Percentiles rank a stretch among this genome's conserved stretches.
Evolutionary conservation across 2,888 invertebrate species (phyloP).

Genomic region (Clepsis dumicolana): DNA sequence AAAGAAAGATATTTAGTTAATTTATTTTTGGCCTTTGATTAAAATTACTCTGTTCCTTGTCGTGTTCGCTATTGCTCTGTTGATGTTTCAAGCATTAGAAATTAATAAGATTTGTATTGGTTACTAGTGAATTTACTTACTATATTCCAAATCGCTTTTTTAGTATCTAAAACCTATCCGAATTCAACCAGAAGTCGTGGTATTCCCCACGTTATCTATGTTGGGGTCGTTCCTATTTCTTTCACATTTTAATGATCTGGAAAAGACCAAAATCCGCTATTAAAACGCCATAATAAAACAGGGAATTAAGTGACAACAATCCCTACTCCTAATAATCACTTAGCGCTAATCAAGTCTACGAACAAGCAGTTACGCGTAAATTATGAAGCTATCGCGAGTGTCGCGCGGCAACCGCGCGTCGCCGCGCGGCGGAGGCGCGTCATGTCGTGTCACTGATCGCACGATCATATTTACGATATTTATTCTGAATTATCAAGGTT

Average conservation of each 20-base stretch:
- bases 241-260: background rate
- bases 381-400: constrained; percentile 10
- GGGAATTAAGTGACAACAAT: background rate
- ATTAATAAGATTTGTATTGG: background rate
- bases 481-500: constrained; percentile 7
- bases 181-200: background rate
- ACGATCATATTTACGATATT: constrained; percentile 32
- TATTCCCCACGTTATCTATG: background rate
- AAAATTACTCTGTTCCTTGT: too few relatives aligned
- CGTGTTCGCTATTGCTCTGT: too few relatives aligned
- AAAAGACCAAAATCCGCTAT: too few relatives aligned
- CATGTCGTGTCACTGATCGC: constrained; percentile 19
- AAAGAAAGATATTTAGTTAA: too few relatives aligned
- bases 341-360: background rate
- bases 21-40: too few relatives aligned
- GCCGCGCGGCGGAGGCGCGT: constrained; percentile 12
- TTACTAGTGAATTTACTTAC: background rate
- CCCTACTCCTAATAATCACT: background rate
- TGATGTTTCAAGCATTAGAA: background rate
- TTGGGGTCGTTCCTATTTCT: background rate
- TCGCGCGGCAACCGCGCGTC: constrained; percentile 14
- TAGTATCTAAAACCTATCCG: background rate
- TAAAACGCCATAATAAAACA: background rate
- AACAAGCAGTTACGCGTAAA: background rate
- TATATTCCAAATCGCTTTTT: too few relatives aligned